Conservation (phyloP, 2,113 vertebrate genomes). For the Siphamia tubifer region DNA sequence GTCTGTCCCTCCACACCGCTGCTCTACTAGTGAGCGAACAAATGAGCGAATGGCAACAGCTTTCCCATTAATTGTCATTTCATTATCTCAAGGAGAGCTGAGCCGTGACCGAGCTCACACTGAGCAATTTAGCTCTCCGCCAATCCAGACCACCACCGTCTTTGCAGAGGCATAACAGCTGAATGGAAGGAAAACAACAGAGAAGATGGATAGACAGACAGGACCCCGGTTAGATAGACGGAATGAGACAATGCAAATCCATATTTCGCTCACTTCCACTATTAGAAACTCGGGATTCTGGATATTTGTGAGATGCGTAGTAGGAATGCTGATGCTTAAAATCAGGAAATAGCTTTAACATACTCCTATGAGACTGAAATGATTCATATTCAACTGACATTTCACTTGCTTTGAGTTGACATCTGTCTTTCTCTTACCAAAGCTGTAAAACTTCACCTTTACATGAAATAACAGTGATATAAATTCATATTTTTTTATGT, state of each 20-base stretch:
- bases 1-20: conserved; percentile 32
- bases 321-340: no score
- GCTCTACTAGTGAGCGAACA: conserved; percentile 57
- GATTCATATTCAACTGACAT: not conserved
- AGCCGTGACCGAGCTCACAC: conserved; percentile 78
- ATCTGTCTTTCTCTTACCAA: no score
- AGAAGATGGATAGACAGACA: not conserved
- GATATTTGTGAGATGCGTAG: no score
- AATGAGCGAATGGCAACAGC: conserved; percentile 73
- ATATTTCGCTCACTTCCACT: not conserved
- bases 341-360: no score
- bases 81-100: conserved; percentile 81
- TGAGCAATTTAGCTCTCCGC: conserved; percentile 76
- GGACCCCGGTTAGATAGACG: not conserved
- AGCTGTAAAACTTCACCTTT: not conserved
- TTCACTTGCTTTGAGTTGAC: not conserved
- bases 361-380: no score
- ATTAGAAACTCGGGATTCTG: no score
- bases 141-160: conserved; percentile 63
- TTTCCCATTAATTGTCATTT: conserved; percentile 82
- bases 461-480: no score
- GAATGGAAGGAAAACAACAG: conserved; percentile 37
- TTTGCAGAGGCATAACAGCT: conserved; percentile 45
- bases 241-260: not conserved
- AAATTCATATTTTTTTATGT: no score